Evolutionary conservation across 2,888 invertebrate genomes (phyloP), one percentile per base, ranked within the genome.

Genomic region (Caenorhabditis becei): DNA sequence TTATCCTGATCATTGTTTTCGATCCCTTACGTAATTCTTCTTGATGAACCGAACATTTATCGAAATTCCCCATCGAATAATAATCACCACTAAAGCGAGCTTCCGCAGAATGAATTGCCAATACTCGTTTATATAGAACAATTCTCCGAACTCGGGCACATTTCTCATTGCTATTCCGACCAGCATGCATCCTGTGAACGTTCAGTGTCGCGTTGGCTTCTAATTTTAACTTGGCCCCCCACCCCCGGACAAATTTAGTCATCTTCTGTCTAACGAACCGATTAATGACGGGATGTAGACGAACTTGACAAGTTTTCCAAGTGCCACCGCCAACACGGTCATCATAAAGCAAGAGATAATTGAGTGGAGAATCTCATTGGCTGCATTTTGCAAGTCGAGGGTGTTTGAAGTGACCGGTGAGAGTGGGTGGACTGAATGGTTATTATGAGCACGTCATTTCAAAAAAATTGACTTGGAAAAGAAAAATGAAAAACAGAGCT

Each of bases 51-150:
- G 61, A 16, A 80, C 56, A 28, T 85, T 78, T 3, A 85, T 70
- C 7, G 77, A 77, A 16, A 85, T 54, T 14, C 83, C 85, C 83
- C 83, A 83, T 63, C 83, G 65, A 47, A 85, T 77, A 14, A 85
- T 83, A 10, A 85, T 78, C 23, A 77, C 63, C 24, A 70, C 77
- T n/a, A 85, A 47, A 8, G 83, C 74, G 14, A 85, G 24, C 67
- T 81, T 78, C 16, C 85, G 44, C 11, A 81, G 63, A 23, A 74
- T 79, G 41, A 79, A 77, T 35, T 84, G 80, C 80, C 83, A 84
- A 49, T 77, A 74, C 18, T 61, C 62, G 54, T 80, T 82, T 49
- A 85, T 74, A 53, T 72, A 63, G 28, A 85, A 77, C 16, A 80
- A 63, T 63, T 71, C 59, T 23, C 77, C 74, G 32, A 83, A 66